phyloP scores from a whole-genome alignment of 2,113 vertebrate species.

The Cavia porcellus region DNA sequence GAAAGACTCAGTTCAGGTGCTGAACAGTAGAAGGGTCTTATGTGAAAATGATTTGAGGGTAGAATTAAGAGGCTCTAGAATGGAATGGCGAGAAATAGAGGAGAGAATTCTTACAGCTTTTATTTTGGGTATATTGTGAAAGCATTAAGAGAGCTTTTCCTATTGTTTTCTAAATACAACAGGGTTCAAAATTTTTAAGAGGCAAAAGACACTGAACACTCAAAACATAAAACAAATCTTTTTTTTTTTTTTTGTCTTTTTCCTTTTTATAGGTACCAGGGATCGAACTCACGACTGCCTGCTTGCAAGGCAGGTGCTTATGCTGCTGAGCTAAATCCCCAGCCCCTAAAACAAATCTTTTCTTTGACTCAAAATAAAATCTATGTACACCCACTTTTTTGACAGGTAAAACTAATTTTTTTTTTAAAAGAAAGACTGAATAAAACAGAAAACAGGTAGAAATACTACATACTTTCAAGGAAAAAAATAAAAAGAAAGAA shows the following conservation, averaged over 20 bases:
- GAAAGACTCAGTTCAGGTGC: background rate
- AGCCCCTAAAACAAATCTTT: conserved; percentile 49
- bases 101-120: background rate
- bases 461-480: no score
- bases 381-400: background rate
- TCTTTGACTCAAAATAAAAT: conserved; percentile 18
- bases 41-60: conserved; percentile 20
- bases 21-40: background rate
- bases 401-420: conserved; percentile 49
- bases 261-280: no score
- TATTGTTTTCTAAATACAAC: conserved; percentile 39
- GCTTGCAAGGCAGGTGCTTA: no score
- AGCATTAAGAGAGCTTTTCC: background rate
- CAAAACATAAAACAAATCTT: no score
- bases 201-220: background rate
- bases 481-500: no score
- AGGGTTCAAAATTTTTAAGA: conserved; percentile 27
- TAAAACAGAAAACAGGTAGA: no score
- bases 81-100: background rate
- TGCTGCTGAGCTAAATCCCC: no score
- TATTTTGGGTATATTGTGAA: background rate
- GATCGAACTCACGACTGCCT: no score
- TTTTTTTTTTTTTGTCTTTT: no score
- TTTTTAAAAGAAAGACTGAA: no score
- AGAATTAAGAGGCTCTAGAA: conserved; percentile 37